Conservation (phyloP, 2,888 invertebrate species). For the Clostera curtula region DNA sequence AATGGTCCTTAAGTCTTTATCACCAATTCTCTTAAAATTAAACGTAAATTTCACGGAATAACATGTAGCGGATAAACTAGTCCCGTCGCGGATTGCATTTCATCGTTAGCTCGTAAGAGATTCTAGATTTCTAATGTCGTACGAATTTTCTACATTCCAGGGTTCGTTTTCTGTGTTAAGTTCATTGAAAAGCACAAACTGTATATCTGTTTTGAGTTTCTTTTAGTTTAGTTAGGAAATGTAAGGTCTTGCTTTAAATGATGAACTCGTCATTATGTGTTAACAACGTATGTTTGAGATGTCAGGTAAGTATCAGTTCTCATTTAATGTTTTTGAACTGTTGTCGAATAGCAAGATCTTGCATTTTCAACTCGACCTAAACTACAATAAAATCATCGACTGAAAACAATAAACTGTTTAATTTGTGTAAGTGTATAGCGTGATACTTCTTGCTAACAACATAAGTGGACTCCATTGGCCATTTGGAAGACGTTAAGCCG, state of each 20-base stretch:
- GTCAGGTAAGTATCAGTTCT: no score
- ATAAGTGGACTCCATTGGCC: no score
- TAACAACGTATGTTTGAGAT: no score
- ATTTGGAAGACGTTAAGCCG: no score
- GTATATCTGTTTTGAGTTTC: conserved; percentile 9
- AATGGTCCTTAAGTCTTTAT: no score
- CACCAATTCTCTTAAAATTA: no score
- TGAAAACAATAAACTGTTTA: conserved; percentile 56
- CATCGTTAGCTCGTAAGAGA: conserved; percentile 53
- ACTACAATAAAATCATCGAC: conserved; percentile 42
- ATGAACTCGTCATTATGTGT: no score
- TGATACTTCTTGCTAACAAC: no score
- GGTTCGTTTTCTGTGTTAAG: conserved; percentile 43
- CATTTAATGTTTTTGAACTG: conserved; percentile 8
- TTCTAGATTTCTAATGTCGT: conserved; percentile 41
- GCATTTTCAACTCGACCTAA: conserved; percentile 36
- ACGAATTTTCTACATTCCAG: conserved; percentile 69
- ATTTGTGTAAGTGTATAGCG: no score
- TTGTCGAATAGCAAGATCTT: conserved; percentile 8
- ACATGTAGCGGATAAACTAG: conserved; percentile 57
- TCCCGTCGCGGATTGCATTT: conserved; percentile 68
- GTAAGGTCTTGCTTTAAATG: no score
- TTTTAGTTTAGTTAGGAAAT: conserved; percentile 2
- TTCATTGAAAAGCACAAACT: conserved; percentile 50
- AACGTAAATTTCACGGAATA: conserved; percentile 41